Percentiles rank a stretch among this genome's conserved stretches.
phyloP scores from a whole-genome alignment of 1,140 invertebrate genomes.

The Teleopsis dalmanni region DNA sequence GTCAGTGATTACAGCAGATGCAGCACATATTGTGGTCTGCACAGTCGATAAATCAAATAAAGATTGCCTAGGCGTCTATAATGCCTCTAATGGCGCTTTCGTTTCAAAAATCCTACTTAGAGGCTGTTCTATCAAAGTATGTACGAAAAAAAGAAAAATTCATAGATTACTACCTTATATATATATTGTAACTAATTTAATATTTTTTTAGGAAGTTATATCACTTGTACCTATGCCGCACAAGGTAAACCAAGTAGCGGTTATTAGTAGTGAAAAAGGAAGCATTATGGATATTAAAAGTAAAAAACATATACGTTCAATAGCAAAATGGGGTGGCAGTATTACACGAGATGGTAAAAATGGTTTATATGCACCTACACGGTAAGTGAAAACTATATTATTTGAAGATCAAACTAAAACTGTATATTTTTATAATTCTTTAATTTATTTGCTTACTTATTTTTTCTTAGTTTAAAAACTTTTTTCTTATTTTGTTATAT shows the following conservation, averaged over 20 bases:
- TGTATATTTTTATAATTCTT: too few species aligned
- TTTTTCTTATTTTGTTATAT: too few species aligned
- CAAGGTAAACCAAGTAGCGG: constrained; percentile 72
- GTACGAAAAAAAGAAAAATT: too few species aligned
- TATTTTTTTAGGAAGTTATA: constrained; percentile 55
- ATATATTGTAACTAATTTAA: too few species aligned
- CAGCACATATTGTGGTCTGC: constrained; percentile 65
- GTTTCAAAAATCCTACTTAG: constrained; percentile 65
- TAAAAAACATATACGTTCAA: constrained; percentile 66
- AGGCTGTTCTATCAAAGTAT: constrained; percentile 57
- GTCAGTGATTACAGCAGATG: constrained; percentile 74
- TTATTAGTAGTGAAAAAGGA: constrained; percentile 86
- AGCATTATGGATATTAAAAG: constrained; percentile 75
- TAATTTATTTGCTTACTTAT: too few species aligned
- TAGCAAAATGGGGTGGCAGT: constrained; percentile 75
- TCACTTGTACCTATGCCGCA: constrained; percentile 70
- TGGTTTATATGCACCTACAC: constrained; percentile 84
- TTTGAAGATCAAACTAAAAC: too few species aligned
- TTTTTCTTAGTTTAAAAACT: too few species aligned
- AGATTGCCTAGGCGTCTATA: constrained; percentile 77
- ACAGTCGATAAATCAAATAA: constrained; percentile 73
- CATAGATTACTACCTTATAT: too few species aligned
- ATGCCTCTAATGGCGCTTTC: constrained; percentile 71
- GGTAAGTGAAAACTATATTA: constrained; percentile 41
- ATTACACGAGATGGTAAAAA: constrained; percentile 82